Conservation (phyloP, 1,140 invertebrate species). For the Drosophila busckii region DNA sequence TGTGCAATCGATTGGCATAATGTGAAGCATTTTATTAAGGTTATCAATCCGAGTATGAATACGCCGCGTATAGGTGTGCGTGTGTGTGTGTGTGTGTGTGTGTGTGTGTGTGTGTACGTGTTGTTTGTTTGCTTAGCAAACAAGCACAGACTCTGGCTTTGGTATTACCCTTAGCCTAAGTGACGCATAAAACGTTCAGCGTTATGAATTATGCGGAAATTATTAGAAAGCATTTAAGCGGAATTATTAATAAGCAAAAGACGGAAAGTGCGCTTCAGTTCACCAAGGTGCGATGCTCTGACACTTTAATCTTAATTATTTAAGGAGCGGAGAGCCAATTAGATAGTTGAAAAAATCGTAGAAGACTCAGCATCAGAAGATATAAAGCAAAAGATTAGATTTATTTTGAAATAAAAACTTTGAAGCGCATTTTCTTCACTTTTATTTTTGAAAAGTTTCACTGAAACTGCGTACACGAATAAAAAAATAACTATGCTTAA, state of each 20-base stretch:
- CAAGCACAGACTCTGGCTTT: slow-evolving; percentile 35
- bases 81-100: slow-evolving; percentile 6
- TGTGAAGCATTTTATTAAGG: slow-evolving; percentile 77
- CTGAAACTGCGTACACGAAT: no score
- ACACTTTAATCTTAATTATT: no score
- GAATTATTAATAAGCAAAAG: slow-evolving; percentile 67
- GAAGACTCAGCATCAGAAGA: no score
- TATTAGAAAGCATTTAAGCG: slow-evolving; percentile 75
- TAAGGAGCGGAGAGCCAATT: not conserved
- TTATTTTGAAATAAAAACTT: no score
- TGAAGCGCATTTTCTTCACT: no score
- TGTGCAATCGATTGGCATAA: slow-evolving; percentile 77
- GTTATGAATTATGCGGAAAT: slow-evolving; percentile 75
- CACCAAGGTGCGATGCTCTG: slow-evolving; percentile 1
- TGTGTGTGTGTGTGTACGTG: slow-evolving; percentile 23
- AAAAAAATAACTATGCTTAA: no score
- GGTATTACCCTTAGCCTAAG: slow-evolving; percentile 58
- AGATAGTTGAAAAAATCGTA: slow-evolving; percentile 1
- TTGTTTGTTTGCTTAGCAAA: slow-evolving; percentile 54
- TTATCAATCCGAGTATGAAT: slow-evolving; percentile 75
- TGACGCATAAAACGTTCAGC: slow-evolving; percentile 68
- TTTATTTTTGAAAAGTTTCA: no score
- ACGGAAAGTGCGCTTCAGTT: not conserved
- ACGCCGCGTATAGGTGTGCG: slow-evolving; percentile 49
- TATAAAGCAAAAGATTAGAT: no score